phyloP scores from a whole-genome alignment of 2,113 vertebrate species.

The Connochaetes taurinus region DNA sequence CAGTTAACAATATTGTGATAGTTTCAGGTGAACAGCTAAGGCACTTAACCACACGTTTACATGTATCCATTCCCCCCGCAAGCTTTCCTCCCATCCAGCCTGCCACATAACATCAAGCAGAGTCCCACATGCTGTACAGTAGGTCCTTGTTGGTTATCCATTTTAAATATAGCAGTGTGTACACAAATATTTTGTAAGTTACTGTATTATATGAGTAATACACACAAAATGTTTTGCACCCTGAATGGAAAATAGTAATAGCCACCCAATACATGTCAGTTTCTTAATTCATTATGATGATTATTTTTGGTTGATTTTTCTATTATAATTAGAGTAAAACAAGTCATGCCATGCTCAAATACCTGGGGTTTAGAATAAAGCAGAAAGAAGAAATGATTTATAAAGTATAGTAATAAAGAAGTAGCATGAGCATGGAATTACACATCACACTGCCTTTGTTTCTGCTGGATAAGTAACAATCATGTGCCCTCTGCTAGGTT shows the following conservation, averaged over 20 bases:
- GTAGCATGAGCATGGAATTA: conserved; percentile 51
- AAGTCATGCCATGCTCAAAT: background rate
- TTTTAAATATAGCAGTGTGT: background rate
- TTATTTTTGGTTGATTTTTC: conserved; percentile 15
- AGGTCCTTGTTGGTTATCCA: background rate
- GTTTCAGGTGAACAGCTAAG: background rate
- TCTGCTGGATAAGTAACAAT: conserved; percentile 52
- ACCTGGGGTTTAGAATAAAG: background rate
- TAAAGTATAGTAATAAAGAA: conserved; percentile 53
- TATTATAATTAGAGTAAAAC: conserved; percentile 37
- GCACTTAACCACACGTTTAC: background rate
- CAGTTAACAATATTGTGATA: background rate
- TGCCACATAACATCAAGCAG: background rate
- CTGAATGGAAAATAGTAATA: background rate
- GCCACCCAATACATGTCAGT: background rate
- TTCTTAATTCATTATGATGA: background rate
- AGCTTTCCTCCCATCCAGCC: background rate
- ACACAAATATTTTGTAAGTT: background rate
- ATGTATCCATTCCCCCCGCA: background rate
- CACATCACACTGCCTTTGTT: conserved; percentile 44
- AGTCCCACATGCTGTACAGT: background rate
- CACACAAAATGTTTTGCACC: background rate
- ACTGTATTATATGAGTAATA: background rate
- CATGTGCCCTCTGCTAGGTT: conserved; percentile 26
- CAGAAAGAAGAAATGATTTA: conserved; percentile 53